Base-by-base conservation (phyloP, 2,797 vertebrate genomes). In the Cossypha niveicapilla region DNA sequence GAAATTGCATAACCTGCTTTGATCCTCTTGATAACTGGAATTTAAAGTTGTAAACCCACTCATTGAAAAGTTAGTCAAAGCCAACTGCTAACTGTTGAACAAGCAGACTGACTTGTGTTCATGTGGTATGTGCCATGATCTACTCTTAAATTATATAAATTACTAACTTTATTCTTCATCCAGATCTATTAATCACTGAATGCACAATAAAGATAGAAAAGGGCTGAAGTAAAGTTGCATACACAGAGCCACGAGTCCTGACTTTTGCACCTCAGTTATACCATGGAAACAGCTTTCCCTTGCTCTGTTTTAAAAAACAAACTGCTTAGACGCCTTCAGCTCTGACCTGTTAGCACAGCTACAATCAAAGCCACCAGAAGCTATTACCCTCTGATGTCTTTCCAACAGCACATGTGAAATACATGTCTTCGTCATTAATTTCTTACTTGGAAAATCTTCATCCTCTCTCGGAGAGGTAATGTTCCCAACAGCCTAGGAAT, bases 1-100 rank as follows among this genome's bases (percentile, higher is more conserved):
- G 78, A 91, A 90, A 94, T 90, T 95, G 88, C 73, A 78, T 91
- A 91, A 95, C 90, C 61, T 83, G 42, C 68, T 93, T 74, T 91
- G 82, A 94, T 94, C 85, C 58, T 79, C 84, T 70, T 53, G 61
- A 75, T 86, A 86, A 88, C 54, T 72, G 90, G 60, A 94, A 93
- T 84, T 81, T 63, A 90, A 84, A 48, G 80, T 61, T 95, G 72
- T 61, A 94, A 92, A 84, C 47, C 37, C 56, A 67, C 56, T 30
- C 56, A 56, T 22, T 45, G 73, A 66, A 88, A 94, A 86, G 74
- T 53, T 88, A 82, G 63, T 67, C 35, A 65, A 87, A 92, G 63
- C 48, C 60, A 93, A 47, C 50, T 72, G 42, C 47, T 92, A 42
- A 37, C 34, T 51, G 27, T 34, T 78, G 62, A 92, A 83, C 35